Evolutionary conservation across 2,797 vertebrate genomes (phyloP).

Genomic region (Peromyscus nudipes): DNA sequence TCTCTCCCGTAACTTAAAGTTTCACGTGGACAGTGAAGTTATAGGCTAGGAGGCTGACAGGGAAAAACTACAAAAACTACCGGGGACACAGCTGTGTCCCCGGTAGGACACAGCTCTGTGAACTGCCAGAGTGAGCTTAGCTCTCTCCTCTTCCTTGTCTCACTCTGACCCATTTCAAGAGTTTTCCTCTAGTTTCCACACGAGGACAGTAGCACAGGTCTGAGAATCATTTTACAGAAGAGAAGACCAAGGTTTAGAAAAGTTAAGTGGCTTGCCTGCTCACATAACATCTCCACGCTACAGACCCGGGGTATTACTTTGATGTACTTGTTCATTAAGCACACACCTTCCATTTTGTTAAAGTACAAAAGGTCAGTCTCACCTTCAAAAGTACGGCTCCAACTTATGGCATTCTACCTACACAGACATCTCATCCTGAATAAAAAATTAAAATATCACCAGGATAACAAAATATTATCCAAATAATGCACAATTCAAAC

Average conservation of each 20-base stretch:
- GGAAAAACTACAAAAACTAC: not conserved
- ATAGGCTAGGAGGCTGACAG: not conserved
- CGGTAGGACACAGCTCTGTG: accelerated
- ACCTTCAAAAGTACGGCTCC: not conserved
- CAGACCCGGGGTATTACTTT: not conserved
- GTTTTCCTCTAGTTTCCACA: not conserved
- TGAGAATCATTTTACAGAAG: not conserved
- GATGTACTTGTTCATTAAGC: not conserved
- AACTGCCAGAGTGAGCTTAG: not conserved
- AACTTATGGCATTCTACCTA: not conserved
- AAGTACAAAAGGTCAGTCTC: not conserved
- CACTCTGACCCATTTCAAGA: not conserved
- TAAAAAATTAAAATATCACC: not conserved
- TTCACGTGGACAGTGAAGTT: not conserved
- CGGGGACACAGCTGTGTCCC: too few relatives aligned
- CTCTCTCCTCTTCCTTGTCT: not conserved
- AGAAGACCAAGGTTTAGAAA: not conserved
- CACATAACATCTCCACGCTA: not conserved
- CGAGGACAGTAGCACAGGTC: not conserved
- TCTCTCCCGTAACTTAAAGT: not conserved
- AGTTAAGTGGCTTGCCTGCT: not conserved
- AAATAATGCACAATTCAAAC: not conserved
- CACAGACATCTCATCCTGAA: constrained; percentile 1
- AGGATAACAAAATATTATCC: not conserved
- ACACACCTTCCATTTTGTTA: not conserved